Conservation (phyloP, 2,113 vertebrate genomes). For the Tychaedon coryphoeus region DNA sequence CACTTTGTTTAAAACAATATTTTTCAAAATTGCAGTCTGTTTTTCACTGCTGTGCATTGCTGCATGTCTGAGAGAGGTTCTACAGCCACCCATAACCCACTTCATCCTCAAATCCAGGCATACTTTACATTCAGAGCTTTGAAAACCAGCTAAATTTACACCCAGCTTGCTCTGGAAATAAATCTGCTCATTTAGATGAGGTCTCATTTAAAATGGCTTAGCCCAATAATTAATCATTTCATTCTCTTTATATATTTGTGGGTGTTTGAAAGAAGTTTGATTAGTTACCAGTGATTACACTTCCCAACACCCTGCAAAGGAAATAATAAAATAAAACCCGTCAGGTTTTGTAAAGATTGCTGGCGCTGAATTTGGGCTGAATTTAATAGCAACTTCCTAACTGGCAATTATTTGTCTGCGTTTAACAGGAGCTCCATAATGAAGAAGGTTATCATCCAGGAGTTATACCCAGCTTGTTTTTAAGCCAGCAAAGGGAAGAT, state of each 20-base stretch:
- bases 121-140: constrained; percentile 51
- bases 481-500: not conserved
- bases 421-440: not conserved
- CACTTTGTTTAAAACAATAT: not conserved
- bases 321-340: constrained; percentile 65
- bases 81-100: not conserved
- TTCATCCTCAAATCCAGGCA: constrained; percentile 11
- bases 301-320: constrained; percentile 52
- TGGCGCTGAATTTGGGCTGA: constrained; percentile 26
- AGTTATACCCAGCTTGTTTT: not conserved
- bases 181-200: constrained; percentile 73
- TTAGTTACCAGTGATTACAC: constrained; percentile 71
- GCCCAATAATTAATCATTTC: constrained; percentile 71
- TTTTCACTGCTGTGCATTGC: constrained; percentile 8
- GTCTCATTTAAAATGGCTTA: constrained; percentile 66
- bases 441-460: not conserved
- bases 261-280: constrained; percentile 69
- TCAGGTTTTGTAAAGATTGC: constrained; percentile 44
- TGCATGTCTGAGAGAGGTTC: not conserved
- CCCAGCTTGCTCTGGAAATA: constrained; percentile 63
- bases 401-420: constrained; percentile 39
- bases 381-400: constrained; percentile 11
- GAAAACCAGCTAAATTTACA: constrained; percentile 68
- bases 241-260: constrained; percentile 70
- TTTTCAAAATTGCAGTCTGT: not conserved